A percentile compares a stretch with the other conserved stretches of the same genome.
Evolutionary conservation across 2,113 vertebrate genomes (phyloP).

Genomic region (Eudyptes chrysolophus): DNA sequence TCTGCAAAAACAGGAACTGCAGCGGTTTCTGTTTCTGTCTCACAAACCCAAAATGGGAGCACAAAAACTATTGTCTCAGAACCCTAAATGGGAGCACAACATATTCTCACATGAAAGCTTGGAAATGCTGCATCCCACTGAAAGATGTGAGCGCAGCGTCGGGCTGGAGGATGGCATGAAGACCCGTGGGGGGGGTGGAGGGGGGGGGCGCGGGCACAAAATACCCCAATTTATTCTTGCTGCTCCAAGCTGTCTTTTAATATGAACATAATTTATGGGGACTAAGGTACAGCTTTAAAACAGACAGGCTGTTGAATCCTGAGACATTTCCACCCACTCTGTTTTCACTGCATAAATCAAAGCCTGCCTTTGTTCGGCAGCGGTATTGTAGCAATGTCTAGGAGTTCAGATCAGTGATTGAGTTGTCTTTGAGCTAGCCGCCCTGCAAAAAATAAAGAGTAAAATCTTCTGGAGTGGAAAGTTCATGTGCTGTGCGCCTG

Average conservation of each 20-base stretch:
- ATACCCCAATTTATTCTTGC: neutral
- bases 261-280: neutral
- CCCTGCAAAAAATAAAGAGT: neutral
- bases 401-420: neutral
- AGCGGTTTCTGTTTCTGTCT: conserved; percentile 21
- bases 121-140: neutral
- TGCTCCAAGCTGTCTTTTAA: neutral
- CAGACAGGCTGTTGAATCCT: conserved; percentile 45
- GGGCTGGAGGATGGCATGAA: neutral
- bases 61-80: neutral
- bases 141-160: neutral
- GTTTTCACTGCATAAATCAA: conserved; percentile 60
- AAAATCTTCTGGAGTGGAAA: neutral
- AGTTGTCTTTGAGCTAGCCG: neutral
- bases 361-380: conserved; percentile 25
- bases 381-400: neutral
- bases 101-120: neutral
- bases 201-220: neutral
- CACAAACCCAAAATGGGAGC: conserved; percentile 1
- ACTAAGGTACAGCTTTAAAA: conserved; percentile 8
- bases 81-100: neutral
- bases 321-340: conserved; percentile 55
- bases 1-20: conserved; percentile 34
- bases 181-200: neutral
- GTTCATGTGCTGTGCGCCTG: neutral